Evolutionary conservation across 2,888 invertebrate genomes (phyloP), one percentile per base, ranked within the genome.

Genomic region (Metalampra italica): DNA sequence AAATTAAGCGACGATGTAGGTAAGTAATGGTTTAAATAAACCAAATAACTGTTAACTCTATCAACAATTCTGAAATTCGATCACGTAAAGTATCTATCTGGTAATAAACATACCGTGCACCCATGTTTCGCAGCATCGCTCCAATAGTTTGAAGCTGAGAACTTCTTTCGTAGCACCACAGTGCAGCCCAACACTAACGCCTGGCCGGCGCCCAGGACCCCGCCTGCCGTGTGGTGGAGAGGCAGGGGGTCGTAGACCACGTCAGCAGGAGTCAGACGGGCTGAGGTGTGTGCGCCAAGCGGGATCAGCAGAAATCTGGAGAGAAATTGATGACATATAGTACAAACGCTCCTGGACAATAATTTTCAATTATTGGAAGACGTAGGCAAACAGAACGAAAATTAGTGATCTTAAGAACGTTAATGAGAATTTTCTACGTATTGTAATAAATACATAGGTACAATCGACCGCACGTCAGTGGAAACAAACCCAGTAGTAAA

Each of bases 141-240:
- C 97, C 98, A 99, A 79, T 97, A 99, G 62, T 95, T 94, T 1
- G 94, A 93, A 0, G 98, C 98, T 0, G 98, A 98, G 84, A 99
- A 99, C 78, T 98, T 98, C 68, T 92, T 94, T 56, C 96, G 91
- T 43, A 99, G 78, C 0, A 94, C 97, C 30, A 97, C 93, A 0
- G 97, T 93, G 46, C 93, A 91, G 7, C 98, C 98, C 68, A 90
- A 91, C 29, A 93, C 78, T n/a, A 95, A 60, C 0, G 94, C 92
- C 67, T 94, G 95, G 0, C 97, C 96, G 1, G 93, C 91, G 1
- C 96, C 97, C 11, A 97, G 84, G 43, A 96, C 92, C 0, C 98
- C 97, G 0, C 98, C 98, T 0, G 97, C 96, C 0, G 97, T 95
- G 72, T 99, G 99, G 69, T 99, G 98, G 0, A 99, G 90, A 0